These are phyloP conservation scores for Parnassius mnemosyne DNA, from an alignment of 2,888 invertebrate genomes.

Conservation along the genomic window DNA sequence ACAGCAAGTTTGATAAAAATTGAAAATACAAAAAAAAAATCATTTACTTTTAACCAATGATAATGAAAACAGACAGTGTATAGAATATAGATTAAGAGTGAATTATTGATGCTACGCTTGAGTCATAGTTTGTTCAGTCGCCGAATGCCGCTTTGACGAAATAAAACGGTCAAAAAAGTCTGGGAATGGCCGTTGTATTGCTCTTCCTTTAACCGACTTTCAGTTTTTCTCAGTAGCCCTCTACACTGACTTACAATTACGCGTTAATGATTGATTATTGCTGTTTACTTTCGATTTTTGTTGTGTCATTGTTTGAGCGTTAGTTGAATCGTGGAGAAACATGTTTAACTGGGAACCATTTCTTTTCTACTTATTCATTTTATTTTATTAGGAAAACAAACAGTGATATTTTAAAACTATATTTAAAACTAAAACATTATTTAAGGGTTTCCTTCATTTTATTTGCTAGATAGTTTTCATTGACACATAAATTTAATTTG, in stretches of 20 bases:
- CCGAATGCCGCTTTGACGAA: slow-evolving; percentile 57
- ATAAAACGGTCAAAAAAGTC: slow-evolving; percentile 48
- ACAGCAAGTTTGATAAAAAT: neutral
- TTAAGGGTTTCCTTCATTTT: no score
- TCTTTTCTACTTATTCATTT: no score
- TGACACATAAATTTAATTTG: no score
- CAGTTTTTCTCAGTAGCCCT: slow-evolving; percentile 48
- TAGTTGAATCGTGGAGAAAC: slow-evolving; percentile 5
- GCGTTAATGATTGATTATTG: slow-evolving; percentile 71
- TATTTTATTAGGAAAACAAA: no score
- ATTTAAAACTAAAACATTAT: no score
- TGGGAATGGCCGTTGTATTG: slow-evolving; percentile 66
- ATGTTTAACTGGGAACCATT: no score
- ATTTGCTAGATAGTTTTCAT: no score
- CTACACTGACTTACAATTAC: slow-evolving; percentile 46
- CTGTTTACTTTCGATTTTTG: slow-evolving; percentile 67
- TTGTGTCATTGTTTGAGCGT: slow-evolving; percentile 57
- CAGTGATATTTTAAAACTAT: no score
- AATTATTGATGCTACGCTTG: slow-evolving; percentile 74
- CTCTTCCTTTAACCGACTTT: slow-evolving; percentile 57
- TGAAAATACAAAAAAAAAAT: slow-evolving; percentile 16
- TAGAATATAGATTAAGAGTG: slow-evolving; percentile 63
- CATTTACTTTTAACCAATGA: slow-evolving; percentile 19
- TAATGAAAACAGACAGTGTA: slow-evolving; percentile 56
- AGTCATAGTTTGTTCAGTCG: slow-evolving; percentile 69